Evolutionary conservation across 1,140 invertebrate species (phyloP), one percentile per base, ranked within the genome.

Genomic region (Penaeus indicus): DNA sequence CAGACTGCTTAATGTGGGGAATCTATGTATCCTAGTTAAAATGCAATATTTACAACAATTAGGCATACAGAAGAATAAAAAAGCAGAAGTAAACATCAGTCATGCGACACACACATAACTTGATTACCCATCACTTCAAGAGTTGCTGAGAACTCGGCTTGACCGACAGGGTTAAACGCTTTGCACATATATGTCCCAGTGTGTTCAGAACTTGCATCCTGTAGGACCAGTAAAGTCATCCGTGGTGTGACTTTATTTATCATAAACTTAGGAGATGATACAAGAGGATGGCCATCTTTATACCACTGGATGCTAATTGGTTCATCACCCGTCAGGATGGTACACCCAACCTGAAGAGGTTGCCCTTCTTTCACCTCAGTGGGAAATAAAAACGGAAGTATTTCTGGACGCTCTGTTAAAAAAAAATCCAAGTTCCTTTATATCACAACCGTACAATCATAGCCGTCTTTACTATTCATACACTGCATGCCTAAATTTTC

Each of bases 171-270:
- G 81, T 92, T 92, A 67, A 72, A 90, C 16, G 91, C 93, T 8
- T 89, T 90, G 79, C 92, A 92, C 38, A 92, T 91, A 78, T 92
- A 92, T 54, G 91, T 91, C 47, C 92, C 92, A 25, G 90, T 83
- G 88, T 92, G 92, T 79, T 87, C 83, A 32, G 91, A 88, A 19
- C 89, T 86, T 54, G 91, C 91, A 25, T 84, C 75, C n/a, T 89
- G 83, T 38, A 91, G 69, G 21, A 88, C 88, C 13, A 91, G 69
- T 38, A 90, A 67, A 67, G 88, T 90, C 81, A 90, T 89, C 67
- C 85, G 88, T 32, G 90, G 84, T 47, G 85, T 77, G 19, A 90
- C 85, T 4, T 83, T 64, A 77, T 88, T 86, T 42, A 90, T 90
- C 78, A 89, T 62, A n/a, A 89, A 85, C 62, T 90, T 89, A 63